Conservation (phyloP, 2,113 vertebrate species). For the Megalops atlanticus region DNA sequence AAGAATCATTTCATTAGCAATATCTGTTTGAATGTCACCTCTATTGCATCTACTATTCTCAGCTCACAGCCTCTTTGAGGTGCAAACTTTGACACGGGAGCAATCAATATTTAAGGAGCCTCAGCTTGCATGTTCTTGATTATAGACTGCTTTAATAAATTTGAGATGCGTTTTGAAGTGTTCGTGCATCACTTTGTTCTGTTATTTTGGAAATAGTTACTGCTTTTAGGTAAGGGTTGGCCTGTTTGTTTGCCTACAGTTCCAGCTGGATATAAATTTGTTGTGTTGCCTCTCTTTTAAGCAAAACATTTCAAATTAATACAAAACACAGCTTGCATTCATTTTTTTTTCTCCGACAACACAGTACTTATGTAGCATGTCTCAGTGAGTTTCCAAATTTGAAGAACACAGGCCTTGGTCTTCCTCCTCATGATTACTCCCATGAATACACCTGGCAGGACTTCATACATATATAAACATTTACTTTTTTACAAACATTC, state of each 20-base stretch:
- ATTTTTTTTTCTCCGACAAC: not conserved
- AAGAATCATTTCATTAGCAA: too few relatives aligned
- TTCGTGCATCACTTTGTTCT: not conserved
- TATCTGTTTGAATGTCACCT: too few relatives aligned
- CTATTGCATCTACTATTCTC: not conserved
- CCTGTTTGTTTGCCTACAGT: not conserved
- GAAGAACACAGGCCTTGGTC: too few relatives aligned
- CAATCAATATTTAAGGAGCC: not conserved
- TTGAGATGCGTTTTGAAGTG: not conserved
- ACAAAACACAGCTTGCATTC: not conserved
- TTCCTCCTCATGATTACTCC: not conserved
- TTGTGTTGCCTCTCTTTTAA: not conserved
- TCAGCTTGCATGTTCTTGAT: not conserved
- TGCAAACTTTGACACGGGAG: not conserved
- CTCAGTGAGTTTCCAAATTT: not conserved
- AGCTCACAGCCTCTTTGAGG: not conserved
- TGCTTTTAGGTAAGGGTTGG: not conserved
- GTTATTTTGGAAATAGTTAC: not conserved
- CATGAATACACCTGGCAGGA: slow-evolving; percentile 11
- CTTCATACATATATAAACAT: not conserved
- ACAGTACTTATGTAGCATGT: not conserved
- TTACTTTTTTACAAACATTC: not conserved
- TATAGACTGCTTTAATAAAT: not conserved
- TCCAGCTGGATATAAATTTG: not conserved
- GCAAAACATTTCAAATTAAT: slow-evolving; percentile 9